Base-by-base conservation (phyloP, 1,140 invertebrate genomes). In the Drosophila repleta region DNA sequence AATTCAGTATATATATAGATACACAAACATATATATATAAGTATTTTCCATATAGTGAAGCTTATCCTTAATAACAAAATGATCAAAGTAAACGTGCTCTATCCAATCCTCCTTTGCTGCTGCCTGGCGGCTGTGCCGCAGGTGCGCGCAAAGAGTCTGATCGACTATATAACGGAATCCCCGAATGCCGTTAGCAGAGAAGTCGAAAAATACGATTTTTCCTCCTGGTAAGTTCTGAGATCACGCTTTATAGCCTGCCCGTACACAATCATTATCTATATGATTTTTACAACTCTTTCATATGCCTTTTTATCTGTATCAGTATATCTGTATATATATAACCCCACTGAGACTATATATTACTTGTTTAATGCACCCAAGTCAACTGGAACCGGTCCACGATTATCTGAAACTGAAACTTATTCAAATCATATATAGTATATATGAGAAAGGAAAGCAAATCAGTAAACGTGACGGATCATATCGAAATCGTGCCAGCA, bases 161-260 rank as follows among this genome's bases (percentile, higher is more conserved):
- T 61, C 21, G 79, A 81, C 11, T 63, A 52, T n/a, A 35, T 24
- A 21, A 49, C 56, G 0, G 68, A 74, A 11, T 70, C 45, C 26
- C 35, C 45, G 0, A 88, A 83, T n/a, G 45, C 60, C 8, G 71
- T 88, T 63, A 48, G 21, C 5, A 64, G 39, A 24, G 39, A 57
- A 8, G 55, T 49, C 35, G 71, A 72, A 39, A 18, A 15, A 7
- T 72, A 76, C 20, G 46, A 67, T 3, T 88, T 88, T 39, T 15
- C 39, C 6, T 69, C 79, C 46, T 88, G 83, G 83, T 88, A 88
- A 88, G 83, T 88, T 11, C 2, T 11, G 32, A 35, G 32, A 35
- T 43, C 39, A 17, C n/a, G n/a, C 39, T 43, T 35, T 35, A 35
- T 11, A 13, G 10, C 6, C 32, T 13, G 10, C 10, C 32, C 32